phyloP scores from a whole-genome alignment of 2,797 vertebrate genomes.

The Coluber constrictor region DNA sequence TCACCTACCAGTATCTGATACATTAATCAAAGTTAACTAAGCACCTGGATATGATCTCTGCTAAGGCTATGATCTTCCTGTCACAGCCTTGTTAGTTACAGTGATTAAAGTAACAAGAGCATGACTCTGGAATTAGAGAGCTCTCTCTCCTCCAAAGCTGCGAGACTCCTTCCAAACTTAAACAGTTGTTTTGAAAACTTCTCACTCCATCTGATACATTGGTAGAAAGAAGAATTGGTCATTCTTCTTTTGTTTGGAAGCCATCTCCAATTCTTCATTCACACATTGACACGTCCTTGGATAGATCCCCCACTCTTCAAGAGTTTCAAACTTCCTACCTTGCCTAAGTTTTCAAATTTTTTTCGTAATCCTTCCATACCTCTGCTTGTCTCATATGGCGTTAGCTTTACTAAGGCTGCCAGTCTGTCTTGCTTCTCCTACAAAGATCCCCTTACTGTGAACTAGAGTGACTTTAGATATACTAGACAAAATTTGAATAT shows the following conservation, averaged over 20 bases:
- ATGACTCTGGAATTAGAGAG: neutral
- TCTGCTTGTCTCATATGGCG: neutral
- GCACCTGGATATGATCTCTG: neutral
- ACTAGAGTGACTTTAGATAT: neutral
- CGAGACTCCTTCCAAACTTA: neutral
- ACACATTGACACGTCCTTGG: neutral
- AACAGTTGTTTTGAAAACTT: neutral
- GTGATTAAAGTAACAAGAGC: neutral
- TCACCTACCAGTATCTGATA: neutral
- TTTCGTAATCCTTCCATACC: neutral
- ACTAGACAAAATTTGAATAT: neutral
- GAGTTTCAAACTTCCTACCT: constrained; percentile 12
- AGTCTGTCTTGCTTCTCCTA: neutral
- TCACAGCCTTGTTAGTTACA: constrained; percentile 2
- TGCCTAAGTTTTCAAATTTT: neutral
- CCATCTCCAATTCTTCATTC: neutral
- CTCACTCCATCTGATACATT: neutral
- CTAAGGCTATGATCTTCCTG: neutral
- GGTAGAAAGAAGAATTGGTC: neutral
- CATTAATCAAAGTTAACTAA: neutral
- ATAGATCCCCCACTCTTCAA: neutral
- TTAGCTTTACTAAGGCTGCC: neutral
- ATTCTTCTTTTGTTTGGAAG: neutral
- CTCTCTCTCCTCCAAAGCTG: neutral
- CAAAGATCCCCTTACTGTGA: neutral